These are phyloP conservation scores for Stegana nigrithorax DNA, from an alignment of 2,888 invertebrate species.

Conservation along the genomic window DNA sequence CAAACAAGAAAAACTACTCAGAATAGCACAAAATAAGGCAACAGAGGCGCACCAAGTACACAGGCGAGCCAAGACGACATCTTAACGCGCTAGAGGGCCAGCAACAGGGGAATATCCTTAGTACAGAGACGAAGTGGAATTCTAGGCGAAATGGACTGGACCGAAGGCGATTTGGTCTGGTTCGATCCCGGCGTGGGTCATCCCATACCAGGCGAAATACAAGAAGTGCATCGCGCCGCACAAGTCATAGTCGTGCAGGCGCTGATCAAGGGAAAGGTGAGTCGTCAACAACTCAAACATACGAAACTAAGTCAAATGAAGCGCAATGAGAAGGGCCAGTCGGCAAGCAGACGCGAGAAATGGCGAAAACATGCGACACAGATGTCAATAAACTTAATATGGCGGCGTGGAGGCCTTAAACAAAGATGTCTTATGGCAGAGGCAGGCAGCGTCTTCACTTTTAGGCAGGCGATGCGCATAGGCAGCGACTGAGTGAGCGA, in stretches of 20 bases:
- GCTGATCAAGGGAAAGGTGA: conserved; percentile 86
- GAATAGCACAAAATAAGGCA: background rate
- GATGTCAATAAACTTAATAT: too few species aligned
- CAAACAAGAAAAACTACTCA: background rate
- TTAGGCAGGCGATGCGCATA: too few species aligned
- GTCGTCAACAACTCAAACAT: conserved; percentile 33
- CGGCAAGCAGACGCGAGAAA: too few species aligned
- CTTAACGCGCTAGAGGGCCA: background rate
- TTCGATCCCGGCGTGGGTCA: conserved; percentile 92
- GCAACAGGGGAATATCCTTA: too few species aligned
- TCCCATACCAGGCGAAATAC: conserved; percentile 89
- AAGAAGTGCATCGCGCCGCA: conserved; percentile 90
- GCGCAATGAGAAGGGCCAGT: too few species aligned
- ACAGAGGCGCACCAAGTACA: background rate
- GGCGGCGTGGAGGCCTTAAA: too few species aligned
- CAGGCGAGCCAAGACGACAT: background rate
- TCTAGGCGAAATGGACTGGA: conserved; percentile 72
- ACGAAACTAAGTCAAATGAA: too few species aligned
- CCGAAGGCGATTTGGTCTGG: conserved; percentile 91
- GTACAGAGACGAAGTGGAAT: too few species aligned
- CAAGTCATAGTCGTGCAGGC: conserved; percentile 92
- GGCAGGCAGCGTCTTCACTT: too few species aligned
- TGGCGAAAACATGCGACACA: too few species aligned
- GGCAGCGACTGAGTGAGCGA: too few species aligned
- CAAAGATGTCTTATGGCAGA: too few species aligned